Conservation (phyloP, 2,888 invertebrate species). For the Tuberolachnus salignus region DNA sequence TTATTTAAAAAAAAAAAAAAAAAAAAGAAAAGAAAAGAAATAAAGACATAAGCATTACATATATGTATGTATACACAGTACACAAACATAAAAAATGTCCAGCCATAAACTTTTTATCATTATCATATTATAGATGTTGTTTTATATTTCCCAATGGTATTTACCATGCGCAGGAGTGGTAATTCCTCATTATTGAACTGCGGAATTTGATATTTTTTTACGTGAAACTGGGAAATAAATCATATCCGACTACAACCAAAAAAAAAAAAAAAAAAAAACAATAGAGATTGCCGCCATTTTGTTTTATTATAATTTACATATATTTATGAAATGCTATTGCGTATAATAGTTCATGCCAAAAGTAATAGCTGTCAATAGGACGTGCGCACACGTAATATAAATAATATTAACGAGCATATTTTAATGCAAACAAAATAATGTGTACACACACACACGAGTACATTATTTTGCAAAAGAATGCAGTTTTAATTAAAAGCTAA, state of each 20-base stretch:
- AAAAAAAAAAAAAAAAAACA: no score
- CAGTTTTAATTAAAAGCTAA: no score
- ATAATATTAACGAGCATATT: not conserved
- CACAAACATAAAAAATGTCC: constrained; percentile 1
- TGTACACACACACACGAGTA: no score
- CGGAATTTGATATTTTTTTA: constrained; percentile 19
- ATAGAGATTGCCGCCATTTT: constrained; percentile 14
- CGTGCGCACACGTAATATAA: not conserved
- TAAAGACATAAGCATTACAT: constrained; percentile 2
- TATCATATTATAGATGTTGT: constrained; percentile 35
- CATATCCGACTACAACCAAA: constrained; percentile 13
- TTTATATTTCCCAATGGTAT: constrained; percentile 22
- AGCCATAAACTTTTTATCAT: constrained; percentile 36
- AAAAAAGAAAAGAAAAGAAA: no score
- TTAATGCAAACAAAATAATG: not conserved
- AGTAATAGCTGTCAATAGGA: constrained; percentile 6
- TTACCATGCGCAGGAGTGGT: constrained; percentile 9
- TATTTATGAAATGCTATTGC: not conserved
- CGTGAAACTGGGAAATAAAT: constrained; percentile 23
- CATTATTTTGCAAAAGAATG: no score
- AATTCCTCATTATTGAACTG: constrained; percentile 39
- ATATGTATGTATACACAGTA: not conserved
- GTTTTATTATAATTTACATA: constrained; percentile 32
- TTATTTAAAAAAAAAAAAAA: constrained; percentile 10
- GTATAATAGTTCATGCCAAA: not conserved